Base-by-base conservation (phyloP, 2,113 vertebrate genomes). In the Daubentonia madagascariensis region DNA sequence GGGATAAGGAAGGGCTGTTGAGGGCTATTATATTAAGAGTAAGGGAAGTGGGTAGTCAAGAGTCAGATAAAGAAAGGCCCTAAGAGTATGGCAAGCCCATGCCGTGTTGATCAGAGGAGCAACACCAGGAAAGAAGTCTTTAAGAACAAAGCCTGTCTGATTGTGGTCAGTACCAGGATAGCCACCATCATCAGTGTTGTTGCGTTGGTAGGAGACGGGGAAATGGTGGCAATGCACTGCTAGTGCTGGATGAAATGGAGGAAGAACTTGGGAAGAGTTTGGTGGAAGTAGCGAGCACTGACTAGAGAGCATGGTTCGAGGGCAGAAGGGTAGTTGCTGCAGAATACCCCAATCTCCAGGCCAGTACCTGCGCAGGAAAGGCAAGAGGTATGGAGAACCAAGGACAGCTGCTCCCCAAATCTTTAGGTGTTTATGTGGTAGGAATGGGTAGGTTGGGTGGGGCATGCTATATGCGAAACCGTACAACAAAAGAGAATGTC, bases 161-260 rank as follows among this genome's bases (percentile, higher is more conserved):
- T 7, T 48, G 6, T 59, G 45, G n/a, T 6, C 43, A 32, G 22
- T 5, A 37, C 68, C 59, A 37, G 20, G 16, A 10, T 12, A 18
- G 23, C n/a, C 23, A 4, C n/a, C 18, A 0, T 81, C 23, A 3
- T 7, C 7, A 9, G 54, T n/a, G 8, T 1, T 17, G 13, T 35
- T 37, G 81, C 32, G 4, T 23, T 35, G 13, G 20, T 40, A 54
- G 45, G 12, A 61, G 20, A 35, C 8, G 0, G 11, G 68, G 22
- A 4, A 2, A 5, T 32, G 20, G 40, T 35, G 37, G 22, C 73
- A 0, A 5, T 25, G 40, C 6, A 6, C 84, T 32, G 37, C 17
- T 72, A 1, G 30, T 45, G 9, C 52, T 40, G 0, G 37, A 12
- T 18, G 57, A 50, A 11, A 4, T 45, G 32, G 65, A 59, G 25